Conservation (phyloP, 2,113 vertebrate genomes). For the Nesoenas mayeri region DNA sequence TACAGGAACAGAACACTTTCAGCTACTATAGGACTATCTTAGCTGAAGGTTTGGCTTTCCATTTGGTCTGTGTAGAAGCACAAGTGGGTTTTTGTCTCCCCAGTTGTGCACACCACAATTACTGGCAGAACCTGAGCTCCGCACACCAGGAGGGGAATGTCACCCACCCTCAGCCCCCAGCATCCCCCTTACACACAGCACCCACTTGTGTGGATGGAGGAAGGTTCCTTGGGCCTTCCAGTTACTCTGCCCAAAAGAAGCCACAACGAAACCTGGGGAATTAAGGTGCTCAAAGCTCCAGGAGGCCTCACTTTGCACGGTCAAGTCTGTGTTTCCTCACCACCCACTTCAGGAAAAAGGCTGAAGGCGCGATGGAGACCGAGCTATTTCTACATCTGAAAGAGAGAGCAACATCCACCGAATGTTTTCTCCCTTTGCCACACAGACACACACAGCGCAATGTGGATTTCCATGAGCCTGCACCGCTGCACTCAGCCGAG, state of each 20-base stretch:
- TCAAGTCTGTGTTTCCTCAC: not conserved
- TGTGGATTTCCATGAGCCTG: not conserved
- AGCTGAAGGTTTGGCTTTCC: not conserved
- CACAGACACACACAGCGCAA: not conserved
- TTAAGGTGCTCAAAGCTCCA: not conserved
- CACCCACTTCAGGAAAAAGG: not conserved
- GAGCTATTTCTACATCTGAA: not conserved
- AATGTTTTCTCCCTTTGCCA: not conserved
- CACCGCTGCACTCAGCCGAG: not conserved
- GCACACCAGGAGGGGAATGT: not conserved
- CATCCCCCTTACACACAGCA: not conserved
- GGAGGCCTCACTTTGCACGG: not conserved
- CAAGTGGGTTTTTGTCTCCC: fast-evolving
- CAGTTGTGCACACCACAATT: not conserved
- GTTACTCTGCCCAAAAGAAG: not conserved
- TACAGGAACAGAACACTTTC: not conserved
- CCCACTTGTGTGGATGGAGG: not conserved
- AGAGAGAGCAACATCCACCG: not conserved
- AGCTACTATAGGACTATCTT: not conserved
- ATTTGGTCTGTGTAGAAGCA: not conserved
- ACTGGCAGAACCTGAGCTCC: not conserved
- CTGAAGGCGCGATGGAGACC: not conserved
- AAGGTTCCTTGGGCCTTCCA: not conserved
- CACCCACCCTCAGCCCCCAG: not conserved
- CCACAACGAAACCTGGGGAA: not conserved